Conservation (phyloP, 2,888 invertebrate genomes). For the Cephus pulcher region DNA sequence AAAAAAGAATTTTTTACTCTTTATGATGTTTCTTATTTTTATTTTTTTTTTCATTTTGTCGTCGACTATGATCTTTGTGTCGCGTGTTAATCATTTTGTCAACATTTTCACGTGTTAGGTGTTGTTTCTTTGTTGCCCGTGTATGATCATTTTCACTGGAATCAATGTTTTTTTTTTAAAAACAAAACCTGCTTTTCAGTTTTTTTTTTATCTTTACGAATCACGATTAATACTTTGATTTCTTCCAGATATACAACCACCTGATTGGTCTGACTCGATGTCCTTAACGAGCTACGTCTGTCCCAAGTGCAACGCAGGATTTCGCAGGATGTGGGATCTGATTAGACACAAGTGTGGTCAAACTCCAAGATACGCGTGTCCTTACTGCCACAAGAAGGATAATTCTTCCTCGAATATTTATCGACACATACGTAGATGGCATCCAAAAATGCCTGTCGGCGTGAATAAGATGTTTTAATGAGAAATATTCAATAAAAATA, state of each 20-base stretch:
- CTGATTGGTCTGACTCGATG: conserved; percentile 29
- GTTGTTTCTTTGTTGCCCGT: too few relatives aligned
- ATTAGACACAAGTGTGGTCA: conserved; percentile 64
- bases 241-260: conserved; percentile 42
- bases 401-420: conserved; percentile 64
- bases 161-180: too few relatives aligned
- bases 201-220: too few relatives aligned
- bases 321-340: conserved; percentile 59
- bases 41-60: too few relatives aligned
- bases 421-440: conserved; percentile 63
- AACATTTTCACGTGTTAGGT: too few relatives aligned
- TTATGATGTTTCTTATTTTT: neutral
- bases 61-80: too few relatives aligned
- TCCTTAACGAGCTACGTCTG: conserved; percentile 51
- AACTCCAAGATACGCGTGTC: conserved; percentile 64
- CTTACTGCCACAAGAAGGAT: conserved; percentile 64
- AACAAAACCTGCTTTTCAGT: too few relatives aligned
- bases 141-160: too few relatives aligned
- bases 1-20: conserved; percentile 8
- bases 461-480: conserved; percentile 56
- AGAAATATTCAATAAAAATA: too few relatives aligned
- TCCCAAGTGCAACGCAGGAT: conserved; percentile 57
- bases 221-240: neutral
- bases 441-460: conserved; percentile 53
- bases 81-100: too few relatives aligned